Evolutionary conservation across 2,797 vertebrate species (phyloP).

Genomic region (Cetoscarus ocellatus): DNA sequence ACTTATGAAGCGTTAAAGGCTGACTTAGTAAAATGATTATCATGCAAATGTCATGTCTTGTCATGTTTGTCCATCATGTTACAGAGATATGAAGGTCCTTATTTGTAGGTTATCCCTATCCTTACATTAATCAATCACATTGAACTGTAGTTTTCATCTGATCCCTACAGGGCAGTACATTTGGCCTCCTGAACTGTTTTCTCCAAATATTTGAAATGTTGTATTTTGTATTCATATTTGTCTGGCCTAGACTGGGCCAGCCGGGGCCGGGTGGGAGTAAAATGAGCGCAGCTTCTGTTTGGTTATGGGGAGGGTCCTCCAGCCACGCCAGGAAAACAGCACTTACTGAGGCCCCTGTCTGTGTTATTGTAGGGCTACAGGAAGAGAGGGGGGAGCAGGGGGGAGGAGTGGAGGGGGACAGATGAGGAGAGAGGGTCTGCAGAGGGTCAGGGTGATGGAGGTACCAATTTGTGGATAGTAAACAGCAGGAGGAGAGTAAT

Average conservation of each 20-base stretch:
- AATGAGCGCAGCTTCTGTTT: conserved; percentile 77
- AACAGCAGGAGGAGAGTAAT: not conserved
- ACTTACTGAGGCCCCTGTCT: conserved; percentile 80
- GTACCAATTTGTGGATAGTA: not conserved
- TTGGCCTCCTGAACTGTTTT: conserved; percentile 12
- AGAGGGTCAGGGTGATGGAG: conserved; percentile 12
- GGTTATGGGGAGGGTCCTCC: conserved; percentile 76
- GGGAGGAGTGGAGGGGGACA: conserved; percentile 9
- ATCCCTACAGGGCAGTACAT: not conserved
- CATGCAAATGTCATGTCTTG: too few species aligned
- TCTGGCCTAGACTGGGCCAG: conserved; percentile 44
- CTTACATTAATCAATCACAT: too few species aligned
- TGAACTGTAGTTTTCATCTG: too few species aligned
- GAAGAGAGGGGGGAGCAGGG: conserved; percentile 36
- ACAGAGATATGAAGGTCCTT: too few species aligned
- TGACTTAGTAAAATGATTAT: too few species aligned
- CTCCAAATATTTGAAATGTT: conserved; percentile 11
- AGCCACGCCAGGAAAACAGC: conserved; percentile 73
- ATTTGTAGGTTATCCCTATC: too few species aligned
- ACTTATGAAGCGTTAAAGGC: too few species aligned
- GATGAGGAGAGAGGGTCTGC: conserved; percentile 8
- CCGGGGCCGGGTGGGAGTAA: conserved; percentile 62
- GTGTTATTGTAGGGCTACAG: conserved; percentile 79
- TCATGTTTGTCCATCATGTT: too few species aligned
- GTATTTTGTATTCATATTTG: conserved; percentile 23